Percentiles rank a stretch among this genome's conserved stretches.
These are phyloP conservation scores for Caranx ignobilis DNA, from an alignment of 2,113 vertebrate species.

Conservation along the genomic window DNA sequence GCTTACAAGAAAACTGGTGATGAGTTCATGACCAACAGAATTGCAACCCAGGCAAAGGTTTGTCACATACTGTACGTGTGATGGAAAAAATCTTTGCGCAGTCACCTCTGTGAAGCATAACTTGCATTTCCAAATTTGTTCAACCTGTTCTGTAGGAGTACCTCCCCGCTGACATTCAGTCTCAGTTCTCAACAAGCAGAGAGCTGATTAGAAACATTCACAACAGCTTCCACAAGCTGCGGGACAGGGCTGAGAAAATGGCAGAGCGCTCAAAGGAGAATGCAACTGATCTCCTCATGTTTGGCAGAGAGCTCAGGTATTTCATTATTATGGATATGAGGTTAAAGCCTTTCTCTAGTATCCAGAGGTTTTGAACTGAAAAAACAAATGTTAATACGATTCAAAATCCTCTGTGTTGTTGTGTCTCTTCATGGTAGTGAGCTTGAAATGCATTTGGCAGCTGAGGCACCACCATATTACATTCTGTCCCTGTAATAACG, in stretches of 20 bases:
- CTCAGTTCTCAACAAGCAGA: conserved; percentile 91
- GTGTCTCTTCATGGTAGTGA: conserved; percentile 26
- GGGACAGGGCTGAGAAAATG: conserved; percentile 92
- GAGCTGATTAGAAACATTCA: conserved; percentile 95
- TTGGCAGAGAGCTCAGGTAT: conserved; percentile 95
- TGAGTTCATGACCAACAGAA: conserved; percentile 92
- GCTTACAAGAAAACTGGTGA: conserved; percentile 91
- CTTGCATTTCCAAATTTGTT: not conserved
- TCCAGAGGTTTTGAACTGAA: conserved; percentile 14
- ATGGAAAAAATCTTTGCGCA: not conserved
- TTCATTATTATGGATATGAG: conserved; percentile 32
- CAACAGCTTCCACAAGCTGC: conserved; percentile 93
- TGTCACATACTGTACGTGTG: not conserved
- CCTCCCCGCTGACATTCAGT: conserved; percentile 94
- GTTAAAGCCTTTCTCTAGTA: conserved; percentile 1
- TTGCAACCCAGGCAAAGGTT: conserved; percentile 93
- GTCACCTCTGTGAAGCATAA: not conserved
- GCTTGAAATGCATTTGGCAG: conserved; percentile 44
- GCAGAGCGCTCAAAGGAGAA: conserved; percentile 92
- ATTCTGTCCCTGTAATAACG: conserved; percentile 21
- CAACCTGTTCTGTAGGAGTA: conserved; percentile 86
- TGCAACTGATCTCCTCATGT: conserved; percentile 92
- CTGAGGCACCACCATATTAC: not conserved
- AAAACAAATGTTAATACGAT: conserved; percentile 25
- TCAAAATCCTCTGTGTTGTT: conserved; percentile 17